phyloP scores from a whole-genome alignment of 2,888 invertebrate genomes.

The Bellardia bayeri region DNA sequence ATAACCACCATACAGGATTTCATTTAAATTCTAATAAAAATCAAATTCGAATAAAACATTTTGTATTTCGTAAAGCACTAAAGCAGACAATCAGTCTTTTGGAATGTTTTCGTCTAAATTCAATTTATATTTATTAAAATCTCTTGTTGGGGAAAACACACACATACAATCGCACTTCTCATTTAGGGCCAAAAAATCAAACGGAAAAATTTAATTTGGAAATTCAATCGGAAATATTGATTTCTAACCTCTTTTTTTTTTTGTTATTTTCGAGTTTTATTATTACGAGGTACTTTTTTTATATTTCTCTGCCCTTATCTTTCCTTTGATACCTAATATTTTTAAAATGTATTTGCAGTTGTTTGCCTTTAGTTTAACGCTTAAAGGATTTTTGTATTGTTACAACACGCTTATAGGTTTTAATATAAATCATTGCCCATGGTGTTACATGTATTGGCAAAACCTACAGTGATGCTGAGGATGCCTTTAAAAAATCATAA shows the following conservation, averaged over 20 bases:
- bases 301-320: neutral
- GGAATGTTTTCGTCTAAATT: neutral
- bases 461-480: slow-evolving; percentile 21
- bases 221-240: slow-evolving; percentile 17
- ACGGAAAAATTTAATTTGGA: neutral
- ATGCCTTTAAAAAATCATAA: slow-evolving; percentile 48
- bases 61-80: neutral
- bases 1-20: too few species aligned
- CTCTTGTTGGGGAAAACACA: neutral
- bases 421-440: slow-evolving; percentile 41
- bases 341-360: slow-evolving; percentile 22
- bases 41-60: too few species aligned
- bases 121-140: slow-evolving; percentile 1
- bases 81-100: neutral
- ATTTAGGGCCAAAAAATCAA: neutral
- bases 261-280: neutral
- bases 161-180: neutral
- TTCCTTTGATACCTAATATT: slow-evolving; percentile 44
- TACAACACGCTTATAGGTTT: slow-evolving; percentile 51
- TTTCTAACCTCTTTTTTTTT: slow-evolving; percentile 15
- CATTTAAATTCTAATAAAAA: too few species aligned
- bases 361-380: slow-evolving; percentile 65
- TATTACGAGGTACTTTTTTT: neutral
- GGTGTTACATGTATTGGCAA: slow-evolving; percentile 14
- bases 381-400: slow-evolving; percentile 58